Conservation (phyloP, 2,888 invertebrate genomes). For the Chironomus tentans region DNA sequence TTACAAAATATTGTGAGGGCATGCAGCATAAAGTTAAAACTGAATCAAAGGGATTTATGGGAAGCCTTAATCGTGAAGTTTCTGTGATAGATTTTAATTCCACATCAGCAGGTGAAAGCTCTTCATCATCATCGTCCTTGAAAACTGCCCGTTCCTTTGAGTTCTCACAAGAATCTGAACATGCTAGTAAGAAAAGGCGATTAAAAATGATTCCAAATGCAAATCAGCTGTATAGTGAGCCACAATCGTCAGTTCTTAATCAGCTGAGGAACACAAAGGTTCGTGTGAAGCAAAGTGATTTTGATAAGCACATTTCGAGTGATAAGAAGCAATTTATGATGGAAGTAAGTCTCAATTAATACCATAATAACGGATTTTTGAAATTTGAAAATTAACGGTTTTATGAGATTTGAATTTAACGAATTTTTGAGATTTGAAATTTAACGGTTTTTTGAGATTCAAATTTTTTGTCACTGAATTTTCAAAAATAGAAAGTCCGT, state of each 20-base stretch:
- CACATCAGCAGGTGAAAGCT: no score
- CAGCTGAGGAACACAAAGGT: neutral
- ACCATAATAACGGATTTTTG: neutral
- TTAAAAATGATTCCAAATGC: constrained; percentile 1
- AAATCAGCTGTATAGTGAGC: neutral
- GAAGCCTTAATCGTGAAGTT: neutral
- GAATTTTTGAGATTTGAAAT: neutral
- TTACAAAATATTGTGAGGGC: neutral
- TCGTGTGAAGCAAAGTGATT: neutral
- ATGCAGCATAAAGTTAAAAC: neutral
- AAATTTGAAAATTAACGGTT: neutral
- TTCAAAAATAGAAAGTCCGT: no score
- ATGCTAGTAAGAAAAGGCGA: neutral
- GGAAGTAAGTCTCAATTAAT: neutral
- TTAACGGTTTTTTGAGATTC: neutral
- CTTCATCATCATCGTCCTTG: neutral
- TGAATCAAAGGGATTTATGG: neutral
- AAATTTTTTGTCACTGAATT: neutral
- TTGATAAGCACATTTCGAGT: neutral
- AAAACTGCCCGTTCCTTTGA: neutral
- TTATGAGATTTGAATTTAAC: neutral
- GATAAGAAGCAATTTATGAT: neutral
- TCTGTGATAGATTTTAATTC: constrained; percentile 12
- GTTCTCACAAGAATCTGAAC: neutral
- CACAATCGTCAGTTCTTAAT: neutral